These are phyloP conservation scores for Rhinichthys osculus DNA, from an alignment of 2,797 vertebrate species.

Conservation along the genomic window DNA sequence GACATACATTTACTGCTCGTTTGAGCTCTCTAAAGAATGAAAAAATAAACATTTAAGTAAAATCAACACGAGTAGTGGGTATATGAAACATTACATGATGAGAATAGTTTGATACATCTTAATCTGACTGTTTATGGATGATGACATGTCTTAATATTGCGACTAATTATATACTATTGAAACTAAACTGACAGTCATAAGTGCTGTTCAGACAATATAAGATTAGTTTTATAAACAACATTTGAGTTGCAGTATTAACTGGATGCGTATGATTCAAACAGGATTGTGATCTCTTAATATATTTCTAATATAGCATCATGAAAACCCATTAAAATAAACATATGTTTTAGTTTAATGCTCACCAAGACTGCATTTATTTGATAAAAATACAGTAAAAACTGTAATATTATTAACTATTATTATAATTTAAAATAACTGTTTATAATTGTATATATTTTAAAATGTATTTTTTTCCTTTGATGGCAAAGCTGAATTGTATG, in stretches of 20 bases:
- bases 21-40: background rate
- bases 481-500: background rate
- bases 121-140: constrained; percentile 4
- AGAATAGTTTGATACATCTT: background rate
- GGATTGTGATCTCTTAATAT: background rate
- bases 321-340: background rate
- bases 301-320: background rate
- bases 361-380: background rate
- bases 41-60: background rate
- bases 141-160: background rate
- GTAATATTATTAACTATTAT: no score
- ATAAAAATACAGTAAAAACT: background rate
- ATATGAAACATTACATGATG: background rate
- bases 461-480: background rate
- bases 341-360: no score
- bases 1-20: background rate
- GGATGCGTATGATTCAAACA: background rate
- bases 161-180: background rate
- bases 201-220: background rate
- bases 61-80: background rate
- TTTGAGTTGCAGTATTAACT: background rate
- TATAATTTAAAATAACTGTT: background rate
- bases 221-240: background rate
- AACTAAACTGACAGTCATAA: background rate
- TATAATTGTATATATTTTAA: background rate